phyloP scores from a whole-genome alignment of 2,113 vertebrate genomes.

The Lepisosteus osseus region DNA sequence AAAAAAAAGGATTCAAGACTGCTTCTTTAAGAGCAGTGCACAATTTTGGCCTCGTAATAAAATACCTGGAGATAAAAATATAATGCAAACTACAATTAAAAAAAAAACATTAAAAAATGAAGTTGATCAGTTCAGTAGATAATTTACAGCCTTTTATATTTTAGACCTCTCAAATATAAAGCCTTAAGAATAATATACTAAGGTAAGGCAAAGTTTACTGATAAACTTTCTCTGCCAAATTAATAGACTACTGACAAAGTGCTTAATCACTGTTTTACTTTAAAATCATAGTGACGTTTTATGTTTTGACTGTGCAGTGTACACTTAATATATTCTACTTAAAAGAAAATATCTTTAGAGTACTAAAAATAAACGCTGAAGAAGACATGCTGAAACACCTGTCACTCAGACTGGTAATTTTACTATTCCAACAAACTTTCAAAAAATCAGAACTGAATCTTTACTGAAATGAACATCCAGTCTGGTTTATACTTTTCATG shows the following conservation, averaged over 20 bases:
- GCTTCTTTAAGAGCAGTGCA: slow-evolving; percentile 31
- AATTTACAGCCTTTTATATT: slow-evolving; percentile 38
- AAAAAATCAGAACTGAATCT: not conserved
- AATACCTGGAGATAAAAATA: slow-evolving; percentile 25
- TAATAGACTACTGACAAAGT: slow-evolving; percentile 54
- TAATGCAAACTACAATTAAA: no score
- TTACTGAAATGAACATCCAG: slow-evolving; percentile 34
- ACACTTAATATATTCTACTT: not conserved
- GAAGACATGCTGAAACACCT: no score
- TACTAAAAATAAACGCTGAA: no score
- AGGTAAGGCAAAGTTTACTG: slow-evolving; percentile 65
- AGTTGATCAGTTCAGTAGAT: slow-evolving; percentile 28
- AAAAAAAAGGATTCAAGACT: slow-evolving; percentile 16
- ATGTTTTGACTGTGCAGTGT: slow-evolving; percentile 50
- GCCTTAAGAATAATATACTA: slow-evolving; percentile 45
- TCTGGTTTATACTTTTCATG: slow-evolving; percentile 42
- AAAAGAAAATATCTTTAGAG: no score
- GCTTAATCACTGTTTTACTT: slow-evolving; percentile 48
- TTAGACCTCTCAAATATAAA: slow-evolving; percentile 47
- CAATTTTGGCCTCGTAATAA: slow-evolving; percentile 34
- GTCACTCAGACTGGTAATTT: not conserved
- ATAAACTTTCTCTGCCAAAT: slow-evolving; percentile 47
- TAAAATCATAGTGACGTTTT: slow-evolving; percentile 43
- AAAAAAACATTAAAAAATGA: not conserved
- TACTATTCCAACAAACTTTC: not conserved